Base-by-base conservation (phyloP, 2,888 invertebrate species). In the Euspilapteryx auroguttella region DNA sequence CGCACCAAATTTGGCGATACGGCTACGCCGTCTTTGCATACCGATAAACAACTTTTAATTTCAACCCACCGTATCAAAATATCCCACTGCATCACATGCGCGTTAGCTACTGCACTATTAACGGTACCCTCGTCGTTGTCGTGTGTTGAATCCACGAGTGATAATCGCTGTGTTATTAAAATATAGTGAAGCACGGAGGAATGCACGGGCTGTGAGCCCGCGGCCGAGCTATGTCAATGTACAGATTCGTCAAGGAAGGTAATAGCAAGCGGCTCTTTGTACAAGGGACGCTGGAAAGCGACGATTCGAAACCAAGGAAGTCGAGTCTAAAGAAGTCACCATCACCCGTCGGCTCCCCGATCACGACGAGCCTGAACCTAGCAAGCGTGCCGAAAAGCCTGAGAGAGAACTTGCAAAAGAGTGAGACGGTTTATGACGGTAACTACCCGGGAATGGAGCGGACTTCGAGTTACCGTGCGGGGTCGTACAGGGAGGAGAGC, bases 161-260 rank as follows among this genome's bases (percentile, higher is more conserved):
- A 25, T 14, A 63, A 49, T 44, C 42, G 32, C 30, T 32, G 29
- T 36, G 14, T 37, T 26, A 38, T 39, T 40, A 37, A 37, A 39
- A 62, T 52, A 32, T 52, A 64, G 62, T 48, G 49, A 17, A 5
- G 17, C 17, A 8, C 17, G 8, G 8, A 59, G 58, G 55, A 56
- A 68, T 71, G 71, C 51, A 48, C 40, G 53, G 55, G 59, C 55
- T 42, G 45, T 49, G 42, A 52, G 55, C 57, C 57, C 42, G 5
- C 17, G 17, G 17, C 8, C 5, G 17, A 17, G 17, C 39, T 43
- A 82, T 82, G 82, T 81, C 80, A 42, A 87, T 90, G 83, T 89
- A 89, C 59, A 83, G 86, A 55, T 90, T 90, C 65, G 85, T 88
- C 38, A 86, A 87, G 62, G 87, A 87, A 55, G 54, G 54, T 35